phyloP scores from a whole-genome alignment of 2,888 invertebrate species.

The Ennomos erosarius region DNA sequence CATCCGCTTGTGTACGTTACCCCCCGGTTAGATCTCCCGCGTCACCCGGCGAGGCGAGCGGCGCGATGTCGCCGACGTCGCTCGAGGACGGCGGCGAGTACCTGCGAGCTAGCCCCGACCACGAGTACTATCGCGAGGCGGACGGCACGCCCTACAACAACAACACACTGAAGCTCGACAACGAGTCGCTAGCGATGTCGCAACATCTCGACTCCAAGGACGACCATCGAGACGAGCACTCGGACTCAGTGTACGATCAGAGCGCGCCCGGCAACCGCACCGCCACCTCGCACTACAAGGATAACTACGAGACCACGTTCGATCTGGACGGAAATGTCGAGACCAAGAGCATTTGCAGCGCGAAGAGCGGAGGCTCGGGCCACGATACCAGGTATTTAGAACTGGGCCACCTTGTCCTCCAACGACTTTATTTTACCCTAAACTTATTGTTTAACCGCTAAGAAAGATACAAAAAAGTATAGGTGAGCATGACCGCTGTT shows the following conservation, averaged over 20 bases:
- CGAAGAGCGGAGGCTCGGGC: slow-evolving; percentile 91
- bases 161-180: slow-evolving; percentile 79
- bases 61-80: slow-evolving; percentile 78
- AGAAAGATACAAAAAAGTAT: background rate
- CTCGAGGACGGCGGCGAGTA: slow-evolving; percentile 67
- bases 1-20: slow-evolving; percentile 80
- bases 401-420: slow-evolving; percentile 19
- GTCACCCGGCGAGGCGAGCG: slow-evolving; percentile 71
- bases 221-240: slow-evolving; percentile 71
- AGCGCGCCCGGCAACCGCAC: slow-evolving; percentile 51
- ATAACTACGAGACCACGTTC: slow-evolving; percentile 94
- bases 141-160: slow-evolving; percentile 72
- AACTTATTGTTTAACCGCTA: slow-evolving; percentile 2
- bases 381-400: slow-evolving; percentile 90
- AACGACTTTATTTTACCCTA: slow-evolving; percentile 3
- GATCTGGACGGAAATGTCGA: slow-evolving; percentile 97
- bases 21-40: slow-evolving; percentile 79
- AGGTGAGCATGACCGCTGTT: slow-evolving; percentile 4
- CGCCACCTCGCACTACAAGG: slow-evolving; percentile 83
- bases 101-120: slow-evolving; percentile 77
- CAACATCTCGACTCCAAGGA: slow-evolving; percentile 76
- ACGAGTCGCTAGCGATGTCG: slow-evolving; percentile 77
- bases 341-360: slow-evolving; percentile 94
- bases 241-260: slow-evolving; percentile 70
- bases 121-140: slow-evolving; percentile 84